Evolutionary conservation across 64 coral and sea anemone genomes (phyloP), one percentile per base, ranked within the genome.

Genomic region (Montipora capricornis): DNA sequence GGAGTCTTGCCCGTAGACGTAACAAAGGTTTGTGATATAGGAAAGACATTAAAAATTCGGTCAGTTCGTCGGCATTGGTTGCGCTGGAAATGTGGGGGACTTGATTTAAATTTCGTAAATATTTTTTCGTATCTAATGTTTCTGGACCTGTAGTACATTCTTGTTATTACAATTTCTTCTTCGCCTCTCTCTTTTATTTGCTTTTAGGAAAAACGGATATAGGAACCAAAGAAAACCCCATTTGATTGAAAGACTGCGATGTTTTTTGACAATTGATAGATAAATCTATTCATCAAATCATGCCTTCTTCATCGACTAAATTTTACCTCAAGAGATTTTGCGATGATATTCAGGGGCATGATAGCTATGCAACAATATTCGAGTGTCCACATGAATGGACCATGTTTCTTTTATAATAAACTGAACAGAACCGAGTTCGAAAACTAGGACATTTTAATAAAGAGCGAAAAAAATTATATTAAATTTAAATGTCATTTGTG

Each of bases 21-120:
- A 70, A 86, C 62, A 86, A 68, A 45, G 4, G 13, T 6, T 47
- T 84, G 60, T 16, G 82, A 86, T 86, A 83, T 71, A 45, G 46
- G 45, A 37, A 49, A 14, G 68, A 48, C 6, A 71, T 71, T 70
- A 86, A 86, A 49, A 83, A 76, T 76, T 76, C 74, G 10, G 60
- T 68, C 66, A 50, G 62, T n/a, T 49, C 22, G 64, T 50, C 82
- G 16, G 60, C 62, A 16, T 66, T 17, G 29, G 14, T 9, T 20
- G 8, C 2, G 1, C 1, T 49, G 9, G 0, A 17, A 5, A 8
- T 50, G 7, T 20, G 45, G 68, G 82, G n/a, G 60, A 29, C 29
- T 48, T 71, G 49, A 24, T 71, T 86, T 50, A 10, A 12, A 73
- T 67, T 86, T 45, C 64, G 17, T 70, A 52, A 47, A 22, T 49